phyloP scores from a whole-genome alignment of 2,888 invertebrate genomes.

The Idaea straminata region DNA sequence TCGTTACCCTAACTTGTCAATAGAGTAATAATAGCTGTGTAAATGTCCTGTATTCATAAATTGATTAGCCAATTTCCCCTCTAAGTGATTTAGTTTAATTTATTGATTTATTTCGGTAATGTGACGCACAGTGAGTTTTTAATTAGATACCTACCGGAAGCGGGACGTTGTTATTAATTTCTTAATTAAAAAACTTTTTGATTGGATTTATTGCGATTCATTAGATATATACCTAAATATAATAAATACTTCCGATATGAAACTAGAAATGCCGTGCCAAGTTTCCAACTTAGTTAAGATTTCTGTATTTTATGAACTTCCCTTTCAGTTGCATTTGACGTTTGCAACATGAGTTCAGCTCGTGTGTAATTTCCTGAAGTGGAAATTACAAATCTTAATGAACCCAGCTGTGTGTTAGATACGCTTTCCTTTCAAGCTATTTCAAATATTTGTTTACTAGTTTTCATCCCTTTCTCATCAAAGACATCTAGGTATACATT shows the following conservation, averaged over 20 bases:
- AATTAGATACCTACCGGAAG: background rate
- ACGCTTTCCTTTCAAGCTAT: conserved; percentile 11
- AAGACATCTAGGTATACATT: conserved; percentile 9
- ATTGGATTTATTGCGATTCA: background rate
- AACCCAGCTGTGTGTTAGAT: conserved; percentile 48
- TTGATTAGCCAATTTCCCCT: background rate
- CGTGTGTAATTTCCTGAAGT: conserved; percentile 60
- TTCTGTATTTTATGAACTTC: conserved; percentile 15
- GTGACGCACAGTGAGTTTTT: background rate
- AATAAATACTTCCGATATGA: background rate
- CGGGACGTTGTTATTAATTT: background rate
- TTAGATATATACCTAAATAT: background rate
- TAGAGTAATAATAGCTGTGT: conserved; percentile 3
- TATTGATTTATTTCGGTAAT: background rate
- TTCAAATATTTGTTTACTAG: background rate
- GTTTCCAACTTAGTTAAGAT: background rate
- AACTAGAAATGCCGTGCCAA: background rate
- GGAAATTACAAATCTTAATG: conserved; percentile 66
- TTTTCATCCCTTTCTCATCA: background rate
- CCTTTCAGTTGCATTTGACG: conserved; percentile 31
- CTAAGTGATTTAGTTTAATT: background rate
- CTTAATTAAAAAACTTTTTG: background rate
- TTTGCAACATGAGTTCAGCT: conserved; percentile 41
- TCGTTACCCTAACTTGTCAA: conserved; percentile 8
- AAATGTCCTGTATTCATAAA: background rate